phyloP scores from a whole-genome alignment of 2,888 invertebrate species.

The Aspidapion aeneum region DNA sequence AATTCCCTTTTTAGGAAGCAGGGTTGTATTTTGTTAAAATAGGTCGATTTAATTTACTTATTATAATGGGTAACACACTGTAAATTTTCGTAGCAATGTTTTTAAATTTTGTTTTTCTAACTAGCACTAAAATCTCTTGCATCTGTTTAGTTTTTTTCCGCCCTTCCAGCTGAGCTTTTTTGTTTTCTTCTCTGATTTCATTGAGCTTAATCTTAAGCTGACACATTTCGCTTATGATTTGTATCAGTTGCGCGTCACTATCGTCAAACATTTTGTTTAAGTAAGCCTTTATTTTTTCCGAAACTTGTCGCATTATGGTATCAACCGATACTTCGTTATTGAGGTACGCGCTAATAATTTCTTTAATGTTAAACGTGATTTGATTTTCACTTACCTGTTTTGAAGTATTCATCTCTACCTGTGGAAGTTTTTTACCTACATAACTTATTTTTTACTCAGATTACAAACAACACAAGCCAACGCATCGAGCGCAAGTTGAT shows the following conservation, averaged over 20 bases:
- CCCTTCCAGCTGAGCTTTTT: background rate
- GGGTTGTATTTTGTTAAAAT: no score
- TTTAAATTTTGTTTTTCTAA: no score
- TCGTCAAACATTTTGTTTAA: slow-evolving; percentile 9
- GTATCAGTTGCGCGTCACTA: slow-evolving; percentile 21
- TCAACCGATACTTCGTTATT: background rate
- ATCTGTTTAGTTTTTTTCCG: background rate
- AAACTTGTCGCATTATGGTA: background rate
- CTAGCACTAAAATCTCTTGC: no score
- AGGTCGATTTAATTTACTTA: no score
- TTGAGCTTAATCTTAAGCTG: background rate
- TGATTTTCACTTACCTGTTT: background rate
- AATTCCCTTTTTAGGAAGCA: no score
- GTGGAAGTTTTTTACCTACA: no score
- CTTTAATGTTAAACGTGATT: background rate
- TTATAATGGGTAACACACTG: no score
- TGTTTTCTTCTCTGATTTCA: background rate
- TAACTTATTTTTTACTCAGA: no score
- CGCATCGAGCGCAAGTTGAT: no score
- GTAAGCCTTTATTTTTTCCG: background rate
- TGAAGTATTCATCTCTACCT: background rate
- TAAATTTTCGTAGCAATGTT: no score
- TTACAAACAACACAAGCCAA: no score
- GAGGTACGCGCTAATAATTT: background rate
- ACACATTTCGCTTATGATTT: slow-evolving; percentile 4